phyloP scores from a whole-genome alignment of 2,113 vertebrate species.

The Siphamia tubifer region DNA sequence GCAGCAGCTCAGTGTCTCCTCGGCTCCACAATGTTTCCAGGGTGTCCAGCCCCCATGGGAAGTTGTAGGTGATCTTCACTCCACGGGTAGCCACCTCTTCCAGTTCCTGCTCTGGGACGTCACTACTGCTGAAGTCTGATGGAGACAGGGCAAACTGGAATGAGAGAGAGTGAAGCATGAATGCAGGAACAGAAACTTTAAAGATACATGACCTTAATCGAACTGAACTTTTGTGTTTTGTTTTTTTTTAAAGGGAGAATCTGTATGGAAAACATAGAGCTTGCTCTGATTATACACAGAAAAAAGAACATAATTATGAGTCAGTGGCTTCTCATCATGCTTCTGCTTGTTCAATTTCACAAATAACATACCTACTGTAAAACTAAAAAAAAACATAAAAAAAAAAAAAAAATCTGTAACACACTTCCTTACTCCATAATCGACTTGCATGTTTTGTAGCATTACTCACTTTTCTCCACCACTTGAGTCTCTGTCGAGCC shows the following conservation, averaged over 20 bases:
- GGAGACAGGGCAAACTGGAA: slow-evolving; percentile 89
- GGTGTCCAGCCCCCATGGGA: slow-evolving; percentile 91
- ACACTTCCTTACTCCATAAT: too few species aligned
- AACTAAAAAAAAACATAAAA: not conserved
- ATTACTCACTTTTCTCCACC: slow-evolving; percentile 93
- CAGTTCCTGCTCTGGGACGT: slow-evolving; percentile 76
- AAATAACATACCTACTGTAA: not conserved
- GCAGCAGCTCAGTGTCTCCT: slow-evolving; percentile 83
- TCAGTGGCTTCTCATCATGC: too few species aligned
- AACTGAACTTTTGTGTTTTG: too few species aligned
- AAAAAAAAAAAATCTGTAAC: not conserved
- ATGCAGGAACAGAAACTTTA: not conserved
- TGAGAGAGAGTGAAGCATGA: not conserved
- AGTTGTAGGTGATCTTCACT: slow-evolving; percentile 83
- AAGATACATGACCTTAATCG: too few species aligned
- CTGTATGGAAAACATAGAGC: too few species aligned
- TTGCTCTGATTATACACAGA: too few species aligned
- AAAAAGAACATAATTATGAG: too few species aligned
- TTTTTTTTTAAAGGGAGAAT: too few species aligned
- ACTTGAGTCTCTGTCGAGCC: slow-evolving; percentile 89
- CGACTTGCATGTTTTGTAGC: too few species aligned
- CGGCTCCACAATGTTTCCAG: slow-evolving; percentile 88
- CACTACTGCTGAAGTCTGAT: slow-evolving; percentile 86
- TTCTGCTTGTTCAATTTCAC: too few species aligned
- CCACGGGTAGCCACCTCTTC: slow-evolving; percentile 75